phyloP scores from a whole-genome alignment of 2,113 vertebrate species.

The Zapus hudsonius region DNA sequence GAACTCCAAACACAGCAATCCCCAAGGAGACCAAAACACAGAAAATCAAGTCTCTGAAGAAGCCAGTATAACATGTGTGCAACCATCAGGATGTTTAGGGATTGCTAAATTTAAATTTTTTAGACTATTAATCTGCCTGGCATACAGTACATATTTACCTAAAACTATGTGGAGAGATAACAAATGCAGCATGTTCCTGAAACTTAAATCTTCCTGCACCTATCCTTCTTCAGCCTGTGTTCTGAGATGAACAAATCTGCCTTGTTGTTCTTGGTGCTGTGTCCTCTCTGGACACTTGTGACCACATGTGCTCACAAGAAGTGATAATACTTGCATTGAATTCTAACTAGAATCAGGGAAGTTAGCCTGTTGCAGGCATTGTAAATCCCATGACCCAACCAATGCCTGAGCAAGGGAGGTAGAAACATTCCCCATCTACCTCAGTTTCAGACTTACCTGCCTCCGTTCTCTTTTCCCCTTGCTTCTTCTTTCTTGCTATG shows the following conservation, averaged over 20 bases:
- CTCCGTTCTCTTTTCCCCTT: not conserved
- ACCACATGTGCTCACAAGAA: not conserved
- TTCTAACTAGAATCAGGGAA: not conserved
- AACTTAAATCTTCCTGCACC: not conserved
- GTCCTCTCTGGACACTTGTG: not conserved
- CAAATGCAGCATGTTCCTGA: not conserved
- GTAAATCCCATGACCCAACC: not conserved
- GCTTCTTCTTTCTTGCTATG: not conserved
- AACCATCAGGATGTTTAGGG: not conserved
- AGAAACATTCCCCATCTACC: not conserved
- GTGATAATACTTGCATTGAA: not conserved
- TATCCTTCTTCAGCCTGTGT: not conserved
- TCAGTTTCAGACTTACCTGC: not conserved
- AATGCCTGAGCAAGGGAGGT: not conserved
- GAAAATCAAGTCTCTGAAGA: not conserved
- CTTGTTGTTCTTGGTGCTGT: not conserved
- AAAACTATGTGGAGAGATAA: not conserved
- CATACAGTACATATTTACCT: rapidly evolving
- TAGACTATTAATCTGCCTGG: not conserved
- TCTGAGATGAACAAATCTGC: not conserved
- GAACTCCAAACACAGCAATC: not conserved
- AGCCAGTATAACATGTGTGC: not conserved
- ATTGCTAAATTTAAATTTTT: not conserved
- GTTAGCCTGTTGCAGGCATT: too few relatives aligned
- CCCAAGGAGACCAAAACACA: not conserved